Evolutionary conservation across 2,113 vertebrate genomes (phyloP), one percentile per base, ranked within the genome.

Genomic region (Rhinichthys klamathensis): DNA sequence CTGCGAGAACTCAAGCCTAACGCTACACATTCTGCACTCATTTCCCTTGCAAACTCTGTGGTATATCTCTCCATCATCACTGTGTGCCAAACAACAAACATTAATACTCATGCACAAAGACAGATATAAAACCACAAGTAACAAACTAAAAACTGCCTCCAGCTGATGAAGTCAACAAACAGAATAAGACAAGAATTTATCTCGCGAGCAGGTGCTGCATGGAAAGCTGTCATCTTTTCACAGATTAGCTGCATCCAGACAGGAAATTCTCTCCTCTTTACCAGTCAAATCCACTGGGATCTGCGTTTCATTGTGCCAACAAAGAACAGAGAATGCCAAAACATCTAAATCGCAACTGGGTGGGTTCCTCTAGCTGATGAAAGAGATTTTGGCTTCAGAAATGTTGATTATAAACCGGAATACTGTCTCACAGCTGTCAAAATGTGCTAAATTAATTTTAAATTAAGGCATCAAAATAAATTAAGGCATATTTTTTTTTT

Each of bases 31-130:
- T 91, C 90, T 11, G 12, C 15, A 44, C 74, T 93, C 90, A 93
- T 94, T 94, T 93, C 88, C 90, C 80, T 94, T 88, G 90, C 92
- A 94, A 94, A 94, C 90, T 87, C 86, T 85, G 92, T 5, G 90
- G 91, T 91, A 90, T 85, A 27, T 69, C 49, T 69, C 83, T 41
- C 30, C 30, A 27, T 77, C 80, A 8, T 13, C 38, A 32, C 9
- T 23, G 41, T 6, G 60, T 3, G 44, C 25, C 60, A 49, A 51
- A 81, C 27, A 65, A 72, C 72, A 56, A 83, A 56, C 80, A 82
- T 82, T 70, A 82, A 82, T 82, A 49, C 30, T 58, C 74, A 46
- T n/a, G 30, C 76, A 85, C 63, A 85, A 70, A 69, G 21, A 54
- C 27, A 78, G 41, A 54, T 56, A 85, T 41, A 85, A 54, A 70